Evolutionary conservation across 2,888 invertebrate genomes (phyloP), one percentile per base, ranked within the genome.

Genomic region (Melolontha melolontha): DNA sequence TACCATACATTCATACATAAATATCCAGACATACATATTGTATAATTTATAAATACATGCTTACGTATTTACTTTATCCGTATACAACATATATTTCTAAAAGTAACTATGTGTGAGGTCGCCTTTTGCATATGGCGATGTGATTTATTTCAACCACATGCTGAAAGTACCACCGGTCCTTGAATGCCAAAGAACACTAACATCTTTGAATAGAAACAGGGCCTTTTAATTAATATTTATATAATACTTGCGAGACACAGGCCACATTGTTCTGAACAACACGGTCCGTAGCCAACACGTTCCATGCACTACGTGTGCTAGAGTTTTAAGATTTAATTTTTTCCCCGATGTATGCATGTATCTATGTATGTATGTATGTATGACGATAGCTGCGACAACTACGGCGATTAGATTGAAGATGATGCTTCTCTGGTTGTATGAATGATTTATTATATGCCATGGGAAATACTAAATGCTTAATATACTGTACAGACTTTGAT

Each of bases 171-270:
- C 40, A 55, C 65, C 27, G 54, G 44, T 52, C 41, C 64, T 65
- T 42, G 54, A 65, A 49, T 49, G 63, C 49, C 7, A 29, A 63
- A 54, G 64, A 65, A 65, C 64, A 65, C 52, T 41, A 52, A 65
- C 49, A 50, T 49, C 63, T 49, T 49, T 63, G 63, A 63, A 63
- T 62, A 63, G 63, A 17, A 39, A 17, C 47, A 27, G 57, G 14
- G 40, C 16, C 49, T 41, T 66, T 67, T 67, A 62, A 67, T 67
- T 67, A 66, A 59, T 66, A 59, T 67, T 62, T 67, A 67, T 67
- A 62, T 67, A 67, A 67, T 59, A 67, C 44, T 40, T 44, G 41
- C 34, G 52, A n/a, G 16, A 54, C 40, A 54, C 14, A 39, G 52
- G 17, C 50, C n/a, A 34, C 63, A 63, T 63, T 63, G 63, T 63